phyloP scores from a whole-genome alignment of 1,140 invertebrate species.

The Drosophila baimaii region DNA sequence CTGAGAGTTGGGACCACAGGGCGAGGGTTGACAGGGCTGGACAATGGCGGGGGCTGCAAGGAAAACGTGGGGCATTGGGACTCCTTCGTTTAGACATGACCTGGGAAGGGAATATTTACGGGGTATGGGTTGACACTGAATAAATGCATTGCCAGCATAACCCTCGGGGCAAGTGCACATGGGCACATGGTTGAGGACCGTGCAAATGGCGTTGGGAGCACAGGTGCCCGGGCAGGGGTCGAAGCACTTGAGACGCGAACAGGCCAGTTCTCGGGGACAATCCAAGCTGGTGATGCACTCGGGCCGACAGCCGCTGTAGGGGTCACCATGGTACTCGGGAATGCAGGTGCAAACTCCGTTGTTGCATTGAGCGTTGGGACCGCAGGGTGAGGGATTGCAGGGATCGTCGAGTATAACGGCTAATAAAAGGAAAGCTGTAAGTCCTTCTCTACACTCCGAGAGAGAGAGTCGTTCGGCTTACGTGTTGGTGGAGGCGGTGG shows the following conservation, averaged over 20 bases:
- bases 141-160: conserved; percentile 89
- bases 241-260: conserved; percentile 91
- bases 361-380: conserved; percentile 88
- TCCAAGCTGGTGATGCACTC: conserved; percentile 93
- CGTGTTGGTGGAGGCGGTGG: conserved; percentile 82
- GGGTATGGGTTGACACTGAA: conserved; percentile 84
- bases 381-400: conserved; percentile 89
- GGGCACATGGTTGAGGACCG: conserved; percentile 90
- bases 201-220: conserved; percentile 90
- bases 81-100: background rate
- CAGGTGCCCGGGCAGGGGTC: conserved; percentile 92
- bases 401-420: conserved; percentile 85
- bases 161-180: conserved; percentile 90
- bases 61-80: conserved; percentile 84
- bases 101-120: conserved; percentile 85
- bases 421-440: conserved; percentile 84
- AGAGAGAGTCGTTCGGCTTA: conserved; percentile 43
- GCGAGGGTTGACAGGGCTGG: conserved; percentile 90
- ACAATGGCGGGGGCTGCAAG: conserved; percentile 82
- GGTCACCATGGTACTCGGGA: conserved; percentile 92
- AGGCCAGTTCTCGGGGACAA: conserved; percentile 89
- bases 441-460: conserved; percentile 82
- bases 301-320: conserved; percentile 92
- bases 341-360: conserved; percentile 91
- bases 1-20: conserved; percentile 90